Base-by-base conservation (phyloP, 2,797 vertebrate genomes). In the Etheostoma perlongum region DNA sequence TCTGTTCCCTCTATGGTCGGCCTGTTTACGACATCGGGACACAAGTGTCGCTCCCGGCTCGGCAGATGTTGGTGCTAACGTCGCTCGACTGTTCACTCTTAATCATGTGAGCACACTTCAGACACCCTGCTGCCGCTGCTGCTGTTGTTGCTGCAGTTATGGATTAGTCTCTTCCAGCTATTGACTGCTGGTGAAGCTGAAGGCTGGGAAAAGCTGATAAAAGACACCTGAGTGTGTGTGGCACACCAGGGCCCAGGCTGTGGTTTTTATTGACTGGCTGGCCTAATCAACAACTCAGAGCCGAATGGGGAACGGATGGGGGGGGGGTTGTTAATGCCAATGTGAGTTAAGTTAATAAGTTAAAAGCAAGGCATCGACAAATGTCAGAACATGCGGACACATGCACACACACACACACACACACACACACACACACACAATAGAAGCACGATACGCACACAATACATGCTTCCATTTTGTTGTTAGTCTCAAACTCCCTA, bases 91-190 rank as follows among this genome's bases (percentile, higher is more conserved):
- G 85, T 91, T 90, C 81, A 46, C 74, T 87, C 86, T 91, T 89
- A 88, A 93, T 92, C 88, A 85, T 79, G 82, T 19, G 64, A 76
- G 81, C 80, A 69, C 84, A 76, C 71, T 76, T 86, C 79, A 83
- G 82, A 85, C 81, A 16, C 83, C 83, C 72, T 54, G 85, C 86
- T 51, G 58, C 58, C 8, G 30, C 30, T 30, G 30, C 30, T 6
- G 30, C 30, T 30, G 30, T 25, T 72, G 81, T 87, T 78, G 80
- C 85, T 75, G 82, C 89, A 72, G 86, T 88, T 90, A 92, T 92
- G 85, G 92, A 93, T 93, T 91, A 84, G 86, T 83, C 82, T 87
- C 76, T 85, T 88, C 82, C 85, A 86, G 82, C 81, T 88, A 93
- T 90, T 81, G 91, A 91, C 90, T 87, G 74, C 81, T 58, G 82